Conservation (phyloP, 2,113 vertebrate species). For the Laticauda colubrina region DNA sequence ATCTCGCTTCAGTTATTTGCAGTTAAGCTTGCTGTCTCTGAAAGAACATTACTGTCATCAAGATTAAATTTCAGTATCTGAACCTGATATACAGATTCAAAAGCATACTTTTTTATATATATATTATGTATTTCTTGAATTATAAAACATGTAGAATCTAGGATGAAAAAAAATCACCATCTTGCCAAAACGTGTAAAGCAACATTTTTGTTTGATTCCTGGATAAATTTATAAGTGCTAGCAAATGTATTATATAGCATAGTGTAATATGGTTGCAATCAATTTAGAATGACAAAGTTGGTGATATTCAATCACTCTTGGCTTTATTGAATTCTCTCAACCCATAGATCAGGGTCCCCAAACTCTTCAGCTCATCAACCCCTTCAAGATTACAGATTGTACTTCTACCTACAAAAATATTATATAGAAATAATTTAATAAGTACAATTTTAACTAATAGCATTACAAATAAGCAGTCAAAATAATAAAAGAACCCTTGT, state of each 20-base stretch:
- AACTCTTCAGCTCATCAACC: background rate
- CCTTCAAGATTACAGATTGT: background rate
- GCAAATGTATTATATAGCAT: background rate
- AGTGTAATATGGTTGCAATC: too few relatives aligned
- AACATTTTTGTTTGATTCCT: background rate
- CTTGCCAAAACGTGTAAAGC: background rate
- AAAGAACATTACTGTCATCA: background rate
- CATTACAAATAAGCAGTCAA: background rate
- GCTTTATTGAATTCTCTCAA: background rate
- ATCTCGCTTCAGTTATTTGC: background rate
- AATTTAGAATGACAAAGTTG: background rate
- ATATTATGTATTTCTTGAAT: background rate
- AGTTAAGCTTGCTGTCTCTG: background rate
- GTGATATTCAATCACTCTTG: background rate
- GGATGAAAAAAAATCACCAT: background rate
- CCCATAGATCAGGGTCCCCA: background rate
- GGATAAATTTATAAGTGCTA: background rate
- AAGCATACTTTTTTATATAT: background rate
- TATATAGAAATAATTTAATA: background rate
- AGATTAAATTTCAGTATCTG: background rate
- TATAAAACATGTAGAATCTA: background rate
- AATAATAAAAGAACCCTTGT: background rate
- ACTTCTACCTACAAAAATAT: background rate
- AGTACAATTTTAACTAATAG: background rate
- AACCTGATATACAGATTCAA: background rate